A percentile compares a stretch with the other conserved stretches of the same genome.
These are phyloP conservation scores for Trichogramma evanescens DNA, from an alignment of 2,888 invertebrate genomes.

Conservation along the genomic window DNA sequence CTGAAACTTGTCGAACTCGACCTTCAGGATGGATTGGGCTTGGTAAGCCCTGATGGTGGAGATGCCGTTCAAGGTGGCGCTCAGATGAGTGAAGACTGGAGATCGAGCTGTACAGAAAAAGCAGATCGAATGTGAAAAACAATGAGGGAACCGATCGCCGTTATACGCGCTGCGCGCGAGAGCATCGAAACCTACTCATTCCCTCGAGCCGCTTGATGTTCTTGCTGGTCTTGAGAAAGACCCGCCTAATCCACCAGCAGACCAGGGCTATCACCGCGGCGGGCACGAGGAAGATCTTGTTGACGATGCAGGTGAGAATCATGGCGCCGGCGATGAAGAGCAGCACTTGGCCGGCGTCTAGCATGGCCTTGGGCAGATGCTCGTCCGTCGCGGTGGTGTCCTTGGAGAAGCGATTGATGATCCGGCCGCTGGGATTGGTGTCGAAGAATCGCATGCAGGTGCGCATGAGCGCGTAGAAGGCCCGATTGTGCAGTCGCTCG, in stretches of 20 bases:
- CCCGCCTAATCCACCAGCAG: conserved; percentile 55
- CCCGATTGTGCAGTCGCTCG: conserved; percentile 51
- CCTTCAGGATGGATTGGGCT: conserved; percentile 57
- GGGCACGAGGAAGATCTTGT: conserved; percentile 56
- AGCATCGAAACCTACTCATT: conserved; percentile 49
- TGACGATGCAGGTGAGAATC: conserved; percentile 57
- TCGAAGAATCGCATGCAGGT: conserved; percentile 70
- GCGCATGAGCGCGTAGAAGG: conserved; percentile 53
- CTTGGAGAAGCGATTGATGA: conserved; percentile 77
- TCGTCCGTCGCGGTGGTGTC: conserved; percentile 76
- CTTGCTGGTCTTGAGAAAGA: conserved; percentile 65
- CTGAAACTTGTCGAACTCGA: conserved; percentile 57
- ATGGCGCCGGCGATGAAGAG: conserved; percentile 53
- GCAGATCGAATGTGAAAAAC: background rate
- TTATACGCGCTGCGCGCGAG: background rate
- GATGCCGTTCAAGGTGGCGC: conserved; percentile 67
- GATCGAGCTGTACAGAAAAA: conserved; percentile 57
- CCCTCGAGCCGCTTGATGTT: conserved; percentile 64
- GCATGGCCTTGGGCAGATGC: conserved; percentile 58
- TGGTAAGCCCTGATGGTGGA: conserved; percentile 67
- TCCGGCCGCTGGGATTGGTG: conserved; percentile 72
- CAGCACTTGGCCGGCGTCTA: conserved; percentile 54
- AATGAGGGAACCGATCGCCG: background rate
- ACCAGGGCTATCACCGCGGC: conserved; percentile 53
- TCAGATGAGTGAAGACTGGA: conserved; percentile 73